Percentiles rank a stretch among this genome's conserved stretches.
Conservation (phyloP, 2,888 invertebrate genomes). For the Tipula unca region DNA sequence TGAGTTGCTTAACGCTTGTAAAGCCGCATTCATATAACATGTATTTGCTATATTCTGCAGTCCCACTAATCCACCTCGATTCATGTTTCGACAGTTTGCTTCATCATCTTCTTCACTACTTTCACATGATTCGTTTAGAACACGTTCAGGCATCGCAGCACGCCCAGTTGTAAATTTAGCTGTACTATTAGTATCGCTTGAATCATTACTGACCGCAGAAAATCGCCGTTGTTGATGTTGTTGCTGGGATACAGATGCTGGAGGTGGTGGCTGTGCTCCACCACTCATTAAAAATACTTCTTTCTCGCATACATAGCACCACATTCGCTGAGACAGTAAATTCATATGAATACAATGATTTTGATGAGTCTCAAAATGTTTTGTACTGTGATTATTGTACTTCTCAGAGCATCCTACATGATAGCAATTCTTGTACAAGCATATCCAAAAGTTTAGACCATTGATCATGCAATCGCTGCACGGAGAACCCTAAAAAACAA, state of each 20-base stretch:
- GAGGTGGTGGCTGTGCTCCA: constrained; percentile 30
- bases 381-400: constrained; percentile 72
- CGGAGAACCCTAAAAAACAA: constrained; percentile 42
- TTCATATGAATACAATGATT: constrained; percentile 77
- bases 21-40: constrained; percentile 97
- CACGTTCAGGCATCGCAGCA: constrained; percentile 22
- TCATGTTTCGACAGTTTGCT: constrained; percentile 27
- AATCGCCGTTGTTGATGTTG: constrained; percentile 25
- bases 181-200: constrained; percentile 23
- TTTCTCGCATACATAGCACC: constrained; percentile 80
- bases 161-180: neutral
- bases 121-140: constrained; percentile 26
- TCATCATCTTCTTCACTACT: constrained; percentile 30
- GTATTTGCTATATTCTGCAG: constrained; percentile 96
- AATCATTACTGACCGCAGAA: constrained; percentile 25
- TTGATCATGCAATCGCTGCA: constrained; percentile 66
- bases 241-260: constrained; percentile 26
- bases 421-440: constrained; percentile 68
- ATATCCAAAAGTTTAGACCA: constrained; percentile 80
- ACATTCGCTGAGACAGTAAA: constrained; percentile 70
- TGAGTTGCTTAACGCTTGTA: constrained; percentile 91
- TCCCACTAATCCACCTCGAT: constrained; percentile 67
- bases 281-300: constrained; percentile 58
- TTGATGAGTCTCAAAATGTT: constrained; percentile 62
- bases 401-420: constrained; percentile 78